phyloP scores from a whole-genome alignment of 30 jellyfish, hydroid and myxozoan species.

The Cassiopea xamachana region DNA sequence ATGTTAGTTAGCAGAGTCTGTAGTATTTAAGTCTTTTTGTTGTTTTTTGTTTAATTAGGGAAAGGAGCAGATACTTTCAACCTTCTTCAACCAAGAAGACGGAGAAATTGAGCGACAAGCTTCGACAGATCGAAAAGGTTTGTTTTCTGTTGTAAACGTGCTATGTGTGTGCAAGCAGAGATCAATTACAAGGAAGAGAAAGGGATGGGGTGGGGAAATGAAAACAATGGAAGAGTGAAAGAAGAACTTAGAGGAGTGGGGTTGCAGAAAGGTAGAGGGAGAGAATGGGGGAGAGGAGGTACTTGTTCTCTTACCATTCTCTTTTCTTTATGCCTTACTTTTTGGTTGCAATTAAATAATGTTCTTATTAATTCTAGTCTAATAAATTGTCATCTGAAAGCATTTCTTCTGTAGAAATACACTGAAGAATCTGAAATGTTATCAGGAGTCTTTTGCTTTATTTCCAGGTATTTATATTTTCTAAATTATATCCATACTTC shows the following conservation, averaged over 20 bases:
- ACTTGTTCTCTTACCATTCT: too few species aligned
- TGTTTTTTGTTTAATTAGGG: not conserved
- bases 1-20: not conserved
- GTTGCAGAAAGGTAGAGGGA: too few species aligned
- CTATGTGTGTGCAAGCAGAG: not conserved
- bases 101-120: not conserved
- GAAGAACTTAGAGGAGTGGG: too few species aligned
- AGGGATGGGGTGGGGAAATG: too few species aligned
- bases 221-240: too few species aligned
- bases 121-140: constrained; percentile 4
- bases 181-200: too few species aligned
- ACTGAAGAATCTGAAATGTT: constrained; percentile 16
- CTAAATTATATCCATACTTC: not conserved
- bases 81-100: not conserved
- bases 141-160: not conserved
- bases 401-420: constrained; percentile 4
- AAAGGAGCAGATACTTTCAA: not conserved
- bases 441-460: constrained; percentile 12
- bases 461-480: constrained; percentile 3
- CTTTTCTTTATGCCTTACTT: too few species aligned
- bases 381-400: too few species aligned
- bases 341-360: too few species aligned
- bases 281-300: too few species aligned
- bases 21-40: not conserved
- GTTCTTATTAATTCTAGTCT: too few species aligned